These are phyloP conservation scores for Anolis carolinensis DNA, from an alignment of 2,113 vertebrate species.

Conservation along the genomic window DNA sequence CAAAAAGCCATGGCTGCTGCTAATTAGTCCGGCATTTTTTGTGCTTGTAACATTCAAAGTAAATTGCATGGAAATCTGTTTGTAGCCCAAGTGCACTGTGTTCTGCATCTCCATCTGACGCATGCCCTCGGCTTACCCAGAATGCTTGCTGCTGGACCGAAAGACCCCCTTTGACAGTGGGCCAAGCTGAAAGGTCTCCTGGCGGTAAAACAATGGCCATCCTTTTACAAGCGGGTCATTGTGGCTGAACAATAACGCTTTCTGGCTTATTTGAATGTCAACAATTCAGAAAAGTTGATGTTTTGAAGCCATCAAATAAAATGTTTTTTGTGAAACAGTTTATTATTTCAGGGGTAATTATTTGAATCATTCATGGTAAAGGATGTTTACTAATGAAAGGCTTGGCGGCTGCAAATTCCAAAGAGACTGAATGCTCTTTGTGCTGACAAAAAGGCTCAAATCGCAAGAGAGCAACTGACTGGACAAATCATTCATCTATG, in stretches of 20 bases:
- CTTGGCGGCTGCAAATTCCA: conserved; percentile 87
- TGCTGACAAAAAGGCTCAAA: conserved; percentile 90
- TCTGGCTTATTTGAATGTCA: conserved; percentile 88
- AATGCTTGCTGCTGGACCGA: conserved; percentile 73
- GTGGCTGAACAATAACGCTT: conserved; percentile 82
- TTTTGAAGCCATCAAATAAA: conserved; percentile 87
- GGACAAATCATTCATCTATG: conserved; percentile 95
- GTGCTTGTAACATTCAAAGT: conserved; percentile 70
- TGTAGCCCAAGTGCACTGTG: conserved; percentile 74
- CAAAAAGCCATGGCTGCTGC: conserved; percentile 68
- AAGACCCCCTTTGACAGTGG: conserved; percentile 77
- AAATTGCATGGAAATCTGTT: conserved; percentile 77
- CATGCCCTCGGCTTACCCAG: conserved; percentile 78
- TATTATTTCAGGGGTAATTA: conserved; percentile 92
- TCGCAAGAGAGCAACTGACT: conserved; percentile 87
- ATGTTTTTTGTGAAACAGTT: conserved; percentile 89
- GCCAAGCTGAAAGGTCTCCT: conserved; percentile 84
- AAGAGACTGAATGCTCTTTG: conserved; percentile 89
- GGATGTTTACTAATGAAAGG: conserved; percentile 91
- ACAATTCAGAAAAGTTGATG: conserved; percentile 88
- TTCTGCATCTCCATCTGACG: conserved; percentile 79
- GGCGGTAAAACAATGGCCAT: conserved; percentile 85
- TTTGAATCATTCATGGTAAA: conserved; percentile 90
- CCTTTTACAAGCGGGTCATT: conserved; percentile 82
- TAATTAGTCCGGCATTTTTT: conserved; percentile 79